phyloP scores from a whole-genome alignment of 2,113 vertebrate species.

The Cromileptes altivelis region DNA sequence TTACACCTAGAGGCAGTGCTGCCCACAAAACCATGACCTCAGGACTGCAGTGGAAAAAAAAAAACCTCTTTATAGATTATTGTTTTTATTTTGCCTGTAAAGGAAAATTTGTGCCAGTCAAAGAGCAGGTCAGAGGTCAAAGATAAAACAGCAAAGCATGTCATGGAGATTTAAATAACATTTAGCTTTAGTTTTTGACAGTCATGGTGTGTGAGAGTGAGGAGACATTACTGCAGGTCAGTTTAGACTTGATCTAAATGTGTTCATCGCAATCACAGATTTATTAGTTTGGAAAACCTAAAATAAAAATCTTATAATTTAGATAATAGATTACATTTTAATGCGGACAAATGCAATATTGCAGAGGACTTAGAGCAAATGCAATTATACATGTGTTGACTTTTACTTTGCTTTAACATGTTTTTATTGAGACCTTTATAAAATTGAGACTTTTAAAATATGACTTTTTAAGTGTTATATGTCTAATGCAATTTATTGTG shows the following conservation, averaged over 20 bases:
- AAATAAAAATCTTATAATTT: background rate
- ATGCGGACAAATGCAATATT: background rate
- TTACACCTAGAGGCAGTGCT: constrained; percentile 76
- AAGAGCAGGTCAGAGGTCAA: background rate
- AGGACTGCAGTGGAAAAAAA: constrained; percentile 8
- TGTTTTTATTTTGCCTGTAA: background rate
- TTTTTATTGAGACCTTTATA: too few relatives aligned
- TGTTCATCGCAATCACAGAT: background rate
- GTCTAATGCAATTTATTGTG: too few relatives aligned
- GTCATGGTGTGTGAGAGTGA: background rate
- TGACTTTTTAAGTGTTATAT: too few relatives aligned
- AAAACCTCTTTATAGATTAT: constrained; percentile 3
- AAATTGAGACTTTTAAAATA: too few relatives aligned
- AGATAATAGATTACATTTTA: background rate
- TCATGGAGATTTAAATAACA: background rate
- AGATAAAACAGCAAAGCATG: background rate
- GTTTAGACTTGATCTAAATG: background rate
- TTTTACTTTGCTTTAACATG: too few relatives aligned
- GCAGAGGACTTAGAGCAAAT: background rate
- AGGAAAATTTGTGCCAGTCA: background rate
- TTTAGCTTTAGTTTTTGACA: constrained; percentile 14
- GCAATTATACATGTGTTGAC: too few relatives aligned
- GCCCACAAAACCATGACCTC: constrained; percentile 73
- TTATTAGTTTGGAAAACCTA: background rate
- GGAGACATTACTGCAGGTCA: background rate